phyloP scores from a whole-genome alignment of 2,113 vertebrate species.

The Sinosuthora webbiana region DNA sequence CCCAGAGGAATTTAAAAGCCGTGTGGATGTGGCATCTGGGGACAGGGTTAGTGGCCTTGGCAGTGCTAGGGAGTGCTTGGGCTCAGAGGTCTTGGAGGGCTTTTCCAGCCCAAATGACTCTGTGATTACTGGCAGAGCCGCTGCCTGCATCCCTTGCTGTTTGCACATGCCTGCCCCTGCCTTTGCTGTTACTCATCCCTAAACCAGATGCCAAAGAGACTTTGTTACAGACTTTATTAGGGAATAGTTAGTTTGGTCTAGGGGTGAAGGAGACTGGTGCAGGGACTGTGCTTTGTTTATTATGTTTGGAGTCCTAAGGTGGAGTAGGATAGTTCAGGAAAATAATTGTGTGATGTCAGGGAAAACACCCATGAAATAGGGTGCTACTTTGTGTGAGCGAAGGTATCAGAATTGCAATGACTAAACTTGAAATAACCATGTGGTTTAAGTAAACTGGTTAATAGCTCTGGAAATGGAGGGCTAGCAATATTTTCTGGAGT shows the following conservation, averaged over 20 bases:
- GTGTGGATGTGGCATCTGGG: background rate
- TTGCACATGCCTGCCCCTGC: accelerated
- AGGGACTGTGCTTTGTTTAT: background rate
- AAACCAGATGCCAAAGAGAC: background rate
- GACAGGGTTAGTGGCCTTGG: background rate
- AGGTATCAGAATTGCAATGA: background rate
- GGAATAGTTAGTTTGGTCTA: background rate
- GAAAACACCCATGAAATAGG: background rate
- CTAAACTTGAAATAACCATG: background rate
- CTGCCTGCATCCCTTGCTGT: background rate
- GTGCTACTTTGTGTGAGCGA: background rate
- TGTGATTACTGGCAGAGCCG: background rate
- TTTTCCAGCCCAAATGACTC: background rate
- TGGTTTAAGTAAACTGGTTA: background rate
- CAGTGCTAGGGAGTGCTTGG: background rate
- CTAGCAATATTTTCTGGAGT: background rate
- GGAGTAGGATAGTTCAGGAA: background rate
- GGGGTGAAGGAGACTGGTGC: background rate
- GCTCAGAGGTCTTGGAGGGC: background rate
- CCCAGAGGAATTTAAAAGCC: background rate
- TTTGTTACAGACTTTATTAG: background rate
- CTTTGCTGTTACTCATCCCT: background rate
- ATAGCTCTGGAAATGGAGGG: background rate
- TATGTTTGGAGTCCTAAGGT: background rate
- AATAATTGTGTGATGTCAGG: background rate